These are phyloP conservation scores for Syrista parreyssii DNA, from an alignment of 2,888 invertebrate genomes.

Conservation along the genomic window DNA sequence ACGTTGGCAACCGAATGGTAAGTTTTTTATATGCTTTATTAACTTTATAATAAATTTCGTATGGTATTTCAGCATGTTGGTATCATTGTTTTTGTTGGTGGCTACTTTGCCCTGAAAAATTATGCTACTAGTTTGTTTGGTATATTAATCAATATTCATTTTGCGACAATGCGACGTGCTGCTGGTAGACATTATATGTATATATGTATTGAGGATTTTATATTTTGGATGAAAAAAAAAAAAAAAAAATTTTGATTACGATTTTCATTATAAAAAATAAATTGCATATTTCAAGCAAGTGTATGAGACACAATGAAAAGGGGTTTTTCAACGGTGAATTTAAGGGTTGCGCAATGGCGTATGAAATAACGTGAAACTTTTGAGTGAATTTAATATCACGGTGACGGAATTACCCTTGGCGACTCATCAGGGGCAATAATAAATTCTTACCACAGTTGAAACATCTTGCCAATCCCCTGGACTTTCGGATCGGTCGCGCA, in stretches of 20 bases:
- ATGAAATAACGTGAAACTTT: background rate
- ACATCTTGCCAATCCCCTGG: background rate
- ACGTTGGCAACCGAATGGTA: background rate
- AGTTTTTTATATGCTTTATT: background rate
- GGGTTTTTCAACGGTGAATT: background rate
- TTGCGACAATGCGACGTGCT: background rate
- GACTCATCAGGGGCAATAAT: background rate
- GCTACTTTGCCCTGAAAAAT: background rate
- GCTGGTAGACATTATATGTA: background rate
- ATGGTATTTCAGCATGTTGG: background rate
- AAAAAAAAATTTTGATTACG: too few species aligned
- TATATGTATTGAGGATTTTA: background rate
- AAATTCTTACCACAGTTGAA: background rate
- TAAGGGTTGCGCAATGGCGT: background rate
- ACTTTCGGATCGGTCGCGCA: slow-evolving; percentile 25
- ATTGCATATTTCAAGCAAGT: background rate
- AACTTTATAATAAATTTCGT: background rate
- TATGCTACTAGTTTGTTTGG: background rate
- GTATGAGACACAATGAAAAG: background rate
- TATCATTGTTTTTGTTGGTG: background rate
- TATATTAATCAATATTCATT: background rate
- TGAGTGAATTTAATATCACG: background rate
- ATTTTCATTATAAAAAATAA: background rate
- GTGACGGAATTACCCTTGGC: background rate
- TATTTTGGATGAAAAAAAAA: background rate